A percentile compares a stretch with the other conserved stretches of the same genome.
Evolutionary conservation across 2,797 vertebrate species (phyloP).

Genomic region (Alca torda): DNA sequence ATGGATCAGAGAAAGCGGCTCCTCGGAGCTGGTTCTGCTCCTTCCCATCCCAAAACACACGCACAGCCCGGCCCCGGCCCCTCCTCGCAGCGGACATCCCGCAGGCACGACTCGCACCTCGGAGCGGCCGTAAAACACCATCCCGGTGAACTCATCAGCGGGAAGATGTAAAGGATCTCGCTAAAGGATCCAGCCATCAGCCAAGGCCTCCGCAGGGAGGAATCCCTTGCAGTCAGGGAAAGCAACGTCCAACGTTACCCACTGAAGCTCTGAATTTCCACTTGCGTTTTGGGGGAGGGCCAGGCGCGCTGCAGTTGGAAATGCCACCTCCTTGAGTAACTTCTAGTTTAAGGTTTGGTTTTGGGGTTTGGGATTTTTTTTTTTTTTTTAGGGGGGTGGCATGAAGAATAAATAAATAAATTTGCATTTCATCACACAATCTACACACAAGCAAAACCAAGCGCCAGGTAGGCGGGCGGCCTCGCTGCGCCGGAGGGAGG

Average conservation of each 20-base stretch:
- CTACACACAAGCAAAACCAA: neutral
- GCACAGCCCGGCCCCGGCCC: neutral
- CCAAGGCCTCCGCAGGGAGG: neutral
- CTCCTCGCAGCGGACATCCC: accelerated
- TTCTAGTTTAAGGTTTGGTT: neutral
- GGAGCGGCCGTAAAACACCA: neutral
- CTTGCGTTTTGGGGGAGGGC: accelerated
- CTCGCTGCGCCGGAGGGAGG: accelerated
- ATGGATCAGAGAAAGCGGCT: accelerated
- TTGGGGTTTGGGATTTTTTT: too few species aligned
- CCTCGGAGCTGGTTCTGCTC: neutral
- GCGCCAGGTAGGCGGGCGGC: accelerated
- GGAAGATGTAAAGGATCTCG: neutral
- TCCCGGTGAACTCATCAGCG: neutral
- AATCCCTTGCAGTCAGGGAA: neutral
- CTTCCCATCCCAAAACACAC: accelerated
- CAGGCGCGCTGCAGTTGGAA: neutral
- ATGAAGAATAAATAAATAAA: neutral
- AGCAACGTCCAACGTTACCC: accelerated
- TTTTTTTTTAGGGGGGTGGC: too few species aligned
- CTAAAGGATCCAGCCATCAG: neutral
- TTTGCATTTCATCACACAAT: neutral
- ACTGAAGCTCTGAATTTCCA: neutral
- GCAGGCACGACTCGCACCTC: accelerated
- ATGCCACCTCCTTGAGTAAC: neutral